phyloP scores from a whole-genome alignment of 2,888 invertebrate species.

The Drosophila anceps region DNA sequence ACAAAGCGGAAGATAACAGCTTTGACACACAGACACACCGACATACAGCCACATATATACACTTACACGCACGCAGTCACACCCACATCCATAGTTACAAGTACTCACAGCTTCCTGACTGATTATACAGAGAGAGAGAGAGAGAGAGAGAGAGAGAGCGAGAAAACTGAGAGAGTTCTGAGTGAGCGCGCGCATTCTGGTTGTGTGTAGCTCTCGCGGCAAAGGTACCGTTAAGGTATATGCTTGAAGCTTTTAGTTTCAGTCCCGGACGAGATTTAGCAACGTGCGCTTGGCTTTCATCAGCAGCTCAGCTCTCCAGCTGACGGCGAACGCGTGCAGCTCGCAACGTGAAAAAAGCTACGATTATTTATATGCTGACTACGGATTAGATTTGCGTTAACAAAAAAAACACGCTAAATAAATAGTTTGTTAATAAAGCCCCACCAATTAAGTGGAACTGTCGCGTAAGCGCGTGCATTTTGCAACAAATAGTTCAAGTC shows the following conservation, averaged over 20 bases:
- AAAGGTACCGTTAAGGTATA: constrained; percentile 73
- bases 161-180: constrained; percentile 1
- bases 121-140: constrained; percentile 13
- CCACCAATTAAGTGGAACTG: background rate
- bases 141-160: constrained; percentile 1
- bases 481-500: background rate
- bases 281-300: constrained; percentile 71
- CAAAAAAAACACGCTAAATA: constrained; percentile 10
- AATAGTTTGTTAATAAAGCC: background rate
- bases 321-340: constrained; percentile 55
- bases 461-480: background rate
- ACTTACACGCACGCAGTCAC: constrained; percentile 13
- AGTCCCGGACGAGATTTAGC: constrained; percentile 85
- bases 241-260: constrained; percentile 72
- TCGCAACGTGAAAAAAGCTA: constrained; percentile 46
- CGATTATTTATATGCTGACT: constrained; percentile 31
- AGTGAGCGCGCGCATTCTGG: constrained; percentile 20
- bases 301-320: constrained; percentile 36
- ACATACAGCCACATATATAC: no score
- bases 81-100: constrained; percentile 11
- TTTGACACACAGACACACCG: constrained; percentile 50
- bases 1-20: constrained; percentile 71
- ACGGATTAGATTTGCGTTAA: constrained; percentile 19
- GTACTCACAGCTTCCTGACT: constrained; percentile 46
- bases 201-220: constrained; percentile 38